These are phyloP conservation scores for Sardina pilchardus DNA, from an alignment of 2,113 vertebrate genomes.

Conservation along the genomic window DNA sequence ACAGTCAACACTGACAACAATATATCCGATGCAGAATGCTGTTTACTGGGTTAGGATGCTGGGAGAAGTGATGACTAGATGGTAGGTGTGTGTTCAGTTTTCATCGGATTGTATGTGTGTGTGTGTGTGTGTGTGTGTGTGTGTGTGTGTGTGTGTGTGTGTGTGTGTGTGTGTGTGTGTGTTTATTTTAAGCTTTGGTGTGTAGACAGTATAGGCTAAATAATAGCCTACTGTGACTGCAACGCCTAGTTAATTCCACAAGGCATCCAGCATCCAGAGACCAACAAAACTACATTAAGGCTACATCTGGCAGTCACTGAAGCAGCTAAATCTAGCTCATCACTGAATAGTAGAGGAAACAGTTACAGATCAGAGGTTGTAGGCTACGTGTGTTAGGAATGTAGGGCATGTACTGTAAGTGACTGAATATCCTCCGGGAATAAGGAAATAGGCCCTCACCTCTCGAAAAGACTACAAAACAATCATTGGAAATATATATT, in stretches of 20 bases:
- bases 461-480: not conserved
- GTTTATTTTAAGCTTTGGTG: not conserved
- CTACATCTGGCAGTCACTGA: too few species aligned
- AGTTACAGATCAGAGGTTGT: not conserved
- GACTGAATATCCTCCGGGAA: not conserved
- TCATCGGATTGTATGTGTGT: not conserved
- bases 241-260: not conserved
- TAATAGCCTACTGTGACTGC: not conserved
- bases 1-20: not conserved
- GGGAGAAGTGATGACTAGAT: not conserved
- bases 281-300: not conserved
- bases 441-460: not conserved
- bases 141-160: conserved; percentile 24
- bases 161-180: conserved; percentile 15
- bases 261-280: not conserved
- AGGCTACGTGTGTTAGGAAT: not conserved
- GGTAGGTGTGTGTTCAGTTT: conserved; percentile 11
- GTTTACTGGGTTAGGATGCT: too few species aligned
- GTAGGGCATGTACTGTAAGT: not conserved
- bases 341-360: too few species aligned
- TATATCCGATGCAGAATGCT: not conserved
- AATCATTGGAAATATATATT: not conserved
- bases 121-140: conserved; percentile 9
- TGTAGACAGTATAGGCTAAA: too few species aligned
- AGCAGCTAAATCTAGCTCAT: too few species aligned